Evolutionary conservation across 2,888 invertebrate genomes (phyloP).

Genomic region (Pediacus dermestoides): DNA sequence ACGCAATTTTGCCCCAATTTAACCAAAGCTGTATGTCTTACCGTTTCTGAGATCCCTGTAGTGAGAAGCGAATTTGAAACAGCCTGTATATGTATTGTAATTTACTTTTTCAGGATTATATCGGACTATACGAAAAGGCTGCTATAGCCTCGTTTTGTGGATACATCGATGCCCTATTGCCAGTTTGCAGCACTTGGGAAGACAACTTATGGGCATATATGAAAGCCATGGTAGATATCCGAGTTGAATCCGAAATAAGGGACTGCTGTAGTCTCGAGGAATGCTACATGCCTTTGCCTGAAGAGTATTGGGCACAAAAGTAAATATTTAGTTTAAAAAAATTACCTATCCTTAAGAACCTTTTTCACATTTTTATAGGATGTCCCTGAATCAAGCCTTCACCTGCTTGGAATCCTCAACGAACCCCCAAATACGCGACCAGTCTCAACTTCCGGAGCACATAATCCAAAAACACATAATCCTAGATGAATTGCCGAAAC

Average conservation of each 20-base stretch:
- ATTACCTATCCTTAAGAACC: slow-evolving; percentile 2
- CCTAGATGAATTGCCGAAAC: slow-evolving; percentile 70
- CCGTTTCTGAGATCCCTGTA: too few relatives aligned
- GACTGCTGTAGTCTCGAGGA: slow-evolving; percentile 50
- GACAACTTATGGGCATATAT: slow-evolving; percentile 89
- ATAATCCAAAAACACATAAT: slow-evolving; percentile 82
- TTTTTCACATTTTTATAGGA: slow-evolving; percentile 48
- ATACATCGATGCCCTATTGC: slow-evolving; percentile 71
- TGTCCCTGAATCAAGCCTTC: slow-evolving; percentile 67
- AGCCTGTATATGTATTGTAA: too few relatives aligned
- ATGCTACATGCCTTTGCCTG: slow-evolving; percentile 59
- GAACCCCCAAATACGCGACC: slow-evolving; percentile 54
- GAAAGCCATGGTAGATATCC: slow-evolving; percentile 75
- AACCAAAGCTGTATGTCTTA: too few relatives aligned
- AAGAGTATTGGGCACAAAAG: slow-evolving; percentile 65
- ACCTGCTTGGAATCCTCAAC: slow-evolving; percentile 61
- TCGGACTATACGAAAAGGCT: slow-evolving; percentile 61
- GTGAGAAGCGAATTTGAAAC: too few relatives aligned
- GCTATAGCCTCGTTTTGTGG: slow-evolving; percentile 80
- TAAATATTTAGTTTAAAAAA: slow-evolving; percentile 27
- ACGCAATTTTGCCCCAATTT: too few relatives aligned
- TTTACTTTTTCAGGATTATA: slow-evolving; percentile 47
- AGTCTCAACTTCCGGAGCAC: slow-evolving; percentile 66
- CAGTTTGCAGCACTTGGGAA: slow-evolving; percentile 79
- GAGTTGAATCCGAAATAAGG: slow-evolving; percentile 76